Base-by-base conservation (phyloP, 1,140 invertebrate genomes). In the Lethocerus indicus region DNA sequence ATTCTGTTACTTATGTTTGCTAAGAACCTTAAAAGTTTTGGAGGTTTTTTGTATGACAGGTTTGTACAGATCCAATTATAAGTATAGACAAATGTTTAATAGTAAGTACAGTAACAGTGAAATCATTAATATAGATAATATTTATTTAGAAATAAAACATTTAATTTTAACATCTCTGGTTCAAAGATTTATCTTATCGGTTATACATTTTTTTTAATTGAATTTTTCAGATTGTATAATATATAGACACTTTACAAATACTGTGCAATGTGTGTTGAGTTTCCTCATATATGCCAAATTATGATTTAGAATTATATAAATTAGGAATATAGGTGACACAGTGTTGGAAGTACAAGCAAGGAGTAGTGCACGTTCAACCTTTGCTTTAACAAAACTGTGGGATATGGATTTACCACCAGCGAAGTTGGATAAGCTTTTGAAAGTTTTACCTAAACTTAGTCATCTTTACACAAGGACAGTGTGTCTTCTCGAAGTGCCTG, bases 1-100 rank as follows among this genome's bases (percentile, higher is more conserved):
- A 12, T 56, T 12, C 47, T 60, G 32, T 51, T 61, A n/a, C 44
- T 61, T 13, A 45, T 58, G 24, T 59, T 60, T 41, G 44, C 56
- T 12, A 55, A 58, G n/a, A 53, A 56, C 45, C 41, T 61, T 29
- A 55, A 56, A 37, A 58, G 57, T 9, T 45, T 60, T 13, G 60
- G 60, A 24, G 60, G 60, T 20, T 61, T 60, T 29, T 53, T 61
- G 1, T 61, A 61, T 42, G 60, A 57, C 40, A 57, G 59, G 58
- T 60, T 47, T 29, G 45, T 27, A 32, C 28, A 48, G 6, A 48
- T 18, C 6, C 6, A 7, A 12, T 14, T 44, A 9, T 40, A 7
- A 43, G 7, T 20, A 9, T 6, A 40, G 39, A 9, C 9, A 13
- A 9, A 9, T 40, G 13, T 40, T 9, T 40, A 44, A 18, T 13